These are phyloP conservation scores for Pygoscelis adeliae DNA, from an alignment of 2,113 vertebrate genomes.

Conservation along the genomic window DNA sequence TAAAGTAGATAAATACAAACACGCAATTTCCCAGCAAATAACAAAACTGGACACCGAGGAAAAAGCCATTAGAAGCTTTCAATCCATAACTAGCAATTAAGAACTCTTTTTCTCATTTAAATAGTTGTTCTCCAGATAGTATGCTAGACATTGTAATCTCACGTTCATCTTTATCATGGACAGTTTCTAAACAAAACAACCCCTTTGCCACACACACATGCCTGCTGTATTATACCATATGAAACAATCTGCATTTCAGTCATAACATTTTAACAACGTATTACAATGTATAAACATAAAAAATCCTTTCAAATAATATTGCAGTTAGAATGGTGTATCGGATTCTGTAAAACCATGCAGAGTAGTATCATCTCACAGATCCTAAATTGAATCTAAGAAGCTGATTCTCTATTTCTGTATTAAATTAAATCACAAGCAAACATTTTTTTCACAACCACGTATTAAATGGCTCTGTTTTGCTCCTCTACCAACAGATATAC, in stretches of 20 bases:
- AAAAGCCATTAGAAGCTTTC: constrained; percentile 8
- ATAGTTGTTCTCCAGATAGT: background rate
- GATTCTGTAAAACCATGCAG: background rate
- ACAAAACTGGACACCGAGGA: background rate
- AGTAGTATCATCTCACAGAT: background rate
- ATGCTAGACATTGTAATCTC: background rate
- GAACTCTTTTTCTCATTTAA: background rate
- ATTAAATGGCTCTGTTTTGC: background rate
- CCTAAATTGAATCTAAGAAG: background rate
- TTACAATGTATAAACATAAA: background rate
- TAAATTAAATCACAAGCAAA: background rate
- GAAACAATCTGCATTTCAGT: background rate
- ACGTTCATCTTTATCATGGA: background rate
- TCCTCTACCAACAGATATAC: background rate
- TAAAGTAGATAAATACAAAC: background rate
- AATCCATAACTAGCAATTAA: background rate
- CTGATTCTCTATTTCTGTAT: background rate
- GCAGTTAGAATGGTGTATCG: background rate
- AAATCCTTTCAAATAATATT: background rate
- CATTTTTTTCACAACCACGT: background rate
- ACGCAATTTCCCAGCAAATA: background rate
- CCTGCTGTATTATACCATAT: background rate
- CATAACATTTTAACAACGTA: background rate
- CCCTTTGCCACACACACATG: background rate
- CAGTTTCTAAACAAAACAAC: background rate